A percentile compares a stretch with the other conserved stretches of the same genome.
These are phyloP conservation scores for Drosophila flavopinicola DNA, from an alignment of 2,888 invertebrate species.

Conservation along the genomic window DNA sequence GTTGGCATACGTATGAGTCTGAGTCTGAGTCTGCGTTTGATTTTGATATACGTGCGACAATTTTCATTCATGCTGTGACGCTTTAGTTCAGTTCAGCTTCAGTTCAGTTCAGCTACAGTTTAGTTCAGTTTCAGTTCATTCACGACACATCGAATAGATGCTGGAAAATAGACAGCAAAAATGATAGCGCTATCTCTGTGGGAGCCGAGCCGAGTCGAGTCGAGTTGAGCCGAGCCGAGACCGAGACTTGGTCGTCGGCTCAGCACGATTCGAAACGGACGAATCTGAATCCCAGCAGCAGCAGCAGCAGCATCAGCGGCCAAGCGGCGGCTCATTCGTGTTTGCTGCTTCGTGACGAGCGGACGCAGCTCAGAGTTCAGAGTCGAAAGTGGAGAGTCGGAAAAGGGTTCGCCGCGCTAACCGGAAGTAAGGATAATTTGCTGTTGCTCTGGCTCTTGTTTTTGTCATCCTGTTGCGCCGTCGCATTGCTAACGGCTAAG, in stretches of 20 bases:
- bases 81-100: background rate
- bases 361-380: slow-evolving; percentile 54
- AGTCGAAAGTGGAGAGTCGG: slow-evolving; percentile 21
- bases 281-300: slow-evolving; percentile 38
- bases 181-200: slow-evolving; percentile 26
- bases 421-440: slow-evolving; percentile 74
- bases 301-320: slow-evolving; percentile 32
- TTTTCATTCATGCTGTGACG: slow-evolving; percentile 54
- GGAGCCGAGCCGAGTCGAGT: slow-evolving; percentile 8
- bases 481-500: slow-evolving; percentile 56
- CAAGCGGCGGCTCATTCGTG: slow-evolving; percentile 64
- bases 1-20: slow-evolving; percentile 57
- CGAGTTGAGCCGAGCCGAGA: background rate
- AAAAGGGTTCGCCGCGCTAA: slow-evolving; percentile 47
- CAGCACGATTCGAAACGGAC: slow-evolving; percentile 47
- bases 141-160: slow-evolving; percentile 35
- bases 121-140: slow-evolving; percentile 41
- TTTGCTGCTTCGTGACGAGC: slow-evolving; percentile 65
- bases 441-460: slow-evolving; percentile 23
- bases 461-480: slow-evolving; percentile 74
- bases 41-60: slow-evolving; percentile 68
- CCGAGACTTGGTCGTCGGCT: slow-evolving; percentile 38
- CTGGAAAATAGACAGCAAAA: slow-evolving; percentile 20
- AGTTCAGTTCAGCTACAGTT: slow-evolving; percentile 8
- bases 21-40: slow-evolving; percentile 30